phyloP scores from a whole-genome alignment of 2,797 vertebrate species.

The Pteropus rufus region DNA sequence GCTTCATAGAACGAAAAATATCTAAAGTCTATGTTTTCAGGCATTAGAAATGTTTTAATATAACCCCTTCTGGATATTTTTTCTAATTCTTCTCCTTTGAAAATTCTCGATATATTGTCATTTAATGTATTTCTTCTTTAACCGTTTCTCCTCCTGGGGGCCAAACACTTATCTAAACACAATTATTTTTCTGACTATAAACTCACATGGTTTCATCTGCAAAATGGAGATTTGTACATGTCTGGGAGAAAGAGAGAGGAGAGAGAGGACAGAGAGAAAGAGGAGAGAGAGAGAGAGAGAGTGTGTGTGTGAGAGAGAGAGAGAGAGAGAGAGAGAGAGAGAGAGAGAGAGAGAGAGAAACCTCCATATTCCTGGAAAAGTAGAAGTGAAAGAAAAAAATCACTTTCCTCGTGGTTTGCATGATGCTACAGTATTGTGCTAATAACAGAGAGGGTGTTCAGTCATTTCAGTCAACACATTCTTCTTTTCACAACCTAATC shows the following conservation, averaged over 20 bases:
- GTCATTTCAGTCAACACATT: constrained; percentile 69
- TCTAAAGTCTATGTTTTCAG: not conserved
- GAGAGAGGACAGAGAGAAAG: not conserved
- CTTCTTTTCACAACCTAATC: constrained; percentile 80
- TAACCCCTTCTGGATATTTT: not conserved
- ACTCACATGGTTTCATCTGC: not conserved
- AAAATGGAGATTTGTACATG: not conserved
- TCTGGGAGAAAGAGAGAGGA: not conserved
- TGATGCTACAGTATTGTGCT: constrained; percentile 33
- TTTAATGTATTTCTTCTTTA: not conserved
- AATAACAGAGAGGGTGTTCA: constrained; percentile 69
- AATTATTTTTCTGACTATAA: constrained; percentile 38
- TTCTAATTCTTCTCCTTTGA: not conserved
- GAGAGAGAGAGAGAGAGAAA: not conserved
- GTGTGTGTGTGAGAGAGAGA: not conserved
- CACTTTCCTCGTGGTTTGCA: not conserved
- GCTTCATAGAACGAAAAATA: not conserved
- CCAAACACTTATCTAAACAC: not conserved
- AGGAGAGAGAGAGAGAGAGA: not conserved
- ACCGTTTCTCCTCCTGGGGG: not conserved
- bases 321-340: not conserved
- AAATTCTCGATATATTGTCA: not conserved
- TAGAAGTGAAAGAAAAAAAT: not conserved
- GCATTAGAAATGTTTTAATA: not conserved
- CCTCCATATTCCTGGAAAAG: not conserved